Percentiles rank a stretch among this genome's conserved stretches.
phyloP scores from a whole-genome alignment of 2,797 vertebrate species.

The Telmatherina bonti region DNA sequence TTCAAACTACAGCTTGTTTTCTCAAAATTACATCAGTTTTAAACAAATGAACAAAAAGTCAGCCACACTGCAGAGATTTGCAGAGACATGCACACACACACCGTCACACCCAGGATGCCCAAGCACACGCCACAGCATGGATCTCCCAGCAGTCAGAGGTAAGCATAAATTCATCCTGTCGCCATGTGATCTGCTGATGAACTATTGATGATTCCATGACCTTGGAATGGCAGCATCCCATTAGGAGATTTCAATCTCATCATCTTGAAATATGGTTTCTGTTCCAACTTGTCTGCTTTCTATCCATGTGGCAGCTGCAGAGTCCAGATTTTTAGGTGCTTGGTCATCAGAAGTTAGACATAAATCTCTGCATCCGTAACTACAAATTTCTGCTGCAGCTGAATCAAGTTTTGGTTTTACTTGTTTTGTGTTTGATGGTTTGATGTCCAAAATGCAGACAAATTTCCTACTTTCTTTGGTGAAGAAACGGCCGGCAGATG shows the following conservation, averaged over 20 bases:
- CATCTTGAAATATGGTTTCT: background rate
- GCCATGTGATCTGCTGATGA: constrained; percentile 50
- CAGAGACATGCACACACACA: constrained; percentile 8
- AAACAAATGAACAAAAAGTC: background rate
- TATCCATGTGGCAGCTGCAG: accelerated
- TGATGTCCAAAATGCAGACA: too few relatives aligned
- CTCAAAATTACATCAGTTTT: constrained; percentile 12
- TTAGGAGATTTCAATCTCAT: background rate
- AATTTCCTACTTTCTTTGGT: too few relatives aligned
- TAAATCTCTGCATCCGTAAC: too few relatives aligned
- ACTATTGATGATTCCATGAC: constrained; percentile 57
- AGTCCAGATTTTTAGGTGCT: background rate
- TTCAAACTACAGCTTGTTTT: background rate
- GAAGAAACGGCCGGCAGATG: too few relatives aligned
- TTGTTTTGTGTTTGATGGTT: too few relatives aligned
- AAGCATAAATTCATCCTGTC: constrained; percentile 47
- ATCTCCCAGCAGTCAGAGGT: constrained; percentile 83
- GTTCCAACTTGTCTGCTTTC: background rate
- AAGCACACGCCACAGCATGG: constrained; percentile 79
- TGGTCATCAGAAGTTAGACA: too few relatives aligned
- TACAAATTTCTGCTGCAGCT: background rate
- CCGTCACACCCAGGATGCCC: constrained; percentile 46
- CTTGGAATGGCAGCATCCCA: constrained; percentile 34
- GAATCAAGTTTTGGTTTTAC: background rate
- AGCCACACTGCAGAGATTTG: background rate